A percentile compares a stretch with the other conserved stretches of the same genome.
Conservation (phyloP, 2,888 invertebrate species). For the Heteropelma amictum region DNA sequence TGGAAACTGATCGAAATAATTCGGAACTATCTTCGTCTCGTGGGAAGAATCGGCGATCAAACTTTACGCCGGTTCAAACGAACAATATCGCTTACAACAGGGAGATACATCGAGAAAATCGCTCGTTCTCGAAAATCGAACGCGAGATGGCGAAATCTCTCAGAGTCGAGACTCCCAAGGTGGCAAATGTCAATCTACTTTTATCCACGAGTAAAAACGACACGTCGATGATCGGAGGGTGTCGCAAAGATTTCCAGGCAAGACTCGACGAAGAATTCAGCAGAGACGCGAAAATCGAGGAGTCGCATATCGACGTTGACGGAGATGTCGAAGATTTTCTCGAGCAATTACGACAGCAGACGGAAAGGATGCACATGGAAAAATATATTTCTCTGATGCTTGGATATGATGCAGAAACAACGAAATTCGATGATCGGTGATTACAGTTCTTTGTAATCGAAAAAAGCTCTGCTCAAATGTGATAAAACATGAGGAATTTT, state of each 20-base stretch:
- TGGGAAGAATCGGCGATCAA: not conserved
- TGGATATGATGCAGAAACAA: not conserved
- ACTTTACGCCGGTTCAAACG: slow-evolving; percentile 56
- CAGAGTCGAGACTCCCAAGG: not conserved
- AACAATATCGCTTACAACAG: slow-evolving; percentile 59
- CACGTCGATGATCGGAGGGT: too few species aligned
- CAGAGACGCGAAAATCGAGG: slow-evolving; percentile 8
- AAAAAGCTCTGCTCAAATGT: too few species aligned
- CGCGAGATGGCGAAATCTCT: not conserved
- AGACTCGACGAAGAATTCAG: too few species aligned
- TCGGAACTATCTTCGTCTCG: not conserved
- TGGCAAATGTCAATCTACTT: not conserved
- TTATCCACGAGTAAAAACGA: not conserved
- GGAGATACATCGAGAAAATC: not conserved
- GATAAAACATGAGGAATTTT: too few species aligned
- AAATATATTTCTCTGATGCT: slow-evolving; percentile 62
- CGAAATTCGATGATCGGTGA: slow-evolving; percentile 23
- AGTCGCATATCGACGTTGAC: not conserved
- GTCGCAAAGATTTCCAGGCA: too few species aligned
- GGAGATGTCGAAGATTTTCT: slow-evolving; percentile 67
- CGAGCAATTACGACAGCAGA: slow-evolving; percentile 63
- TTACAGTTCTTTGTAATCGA: too few species aligned
- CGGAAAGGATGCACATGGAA: slow-evolving; percentile 67
- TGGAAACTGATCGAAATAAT: not conserved
- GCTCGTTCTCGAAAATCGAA: not conserved